Evolutionary conservation across 2,797 vertebrate species (phyloP), one percentile per base, ranked within the genome.

Genomic region (Cirrhinus molitorella): DNA sequence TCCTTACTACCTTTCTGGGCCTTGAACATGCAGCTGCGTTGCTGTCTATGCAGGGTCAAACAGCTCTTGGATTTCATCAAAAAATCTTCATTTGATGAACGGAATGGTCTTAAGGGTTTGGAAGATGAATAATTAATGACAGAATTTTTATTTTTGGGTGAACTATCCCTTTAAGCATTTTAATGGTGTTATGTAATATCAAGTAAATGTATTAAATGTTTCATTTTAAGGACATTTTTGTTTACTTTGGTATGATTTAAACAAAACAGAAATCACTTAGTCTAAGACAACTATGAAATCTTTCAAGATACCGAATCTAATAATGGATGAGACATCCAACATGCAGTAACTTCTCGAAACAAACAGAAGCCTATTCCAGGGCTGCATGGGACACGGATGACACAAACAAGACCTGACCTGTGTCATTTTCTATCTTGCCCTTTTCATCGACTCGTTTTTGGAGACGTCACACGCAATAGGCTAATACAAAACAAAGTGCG

Each of bases 351-450:
- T 65, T 34, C 28, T 34, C 1, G 8, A 3, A 34, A 65, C 28
- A 65, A 55, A 74, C n/a, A 74, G 12, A 12, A 43, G n/a, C 14
- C 34, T 11, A 43, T 72, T 4, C 14, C 21, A 55, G 11, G 34
- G 51, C 73, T 37, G 40, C 73, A 31, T 5, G 71, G 23, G 28
- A 61, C 72, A 67, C 61, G 9, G 71, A 66, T 55, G 71, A 83
- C 72, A 45, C 37, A 74, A 83, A 83, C 81, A 31, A 49, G 51
- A 78, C n/a, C 49, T 70, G 81, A 77, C 81, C 81, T 53, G 13
- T 70, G 81, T 57, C 81, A 61, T 77, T 59, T 59, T 9, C 34
- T 47, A 68, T 83, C 51, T 31, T 31, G 19, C 55, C 57, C 57
- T 73, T 63, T 63, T 21, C 61, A 55, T n/a, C 19, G 81, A 83